A percentile compares a stretch with the other conserved stretches of the same genome.
Evolutionary conservation across 2,888 invertebrate genomes (phyloP).

Genomic region (Nephrotoma appendiculata): DNA sequence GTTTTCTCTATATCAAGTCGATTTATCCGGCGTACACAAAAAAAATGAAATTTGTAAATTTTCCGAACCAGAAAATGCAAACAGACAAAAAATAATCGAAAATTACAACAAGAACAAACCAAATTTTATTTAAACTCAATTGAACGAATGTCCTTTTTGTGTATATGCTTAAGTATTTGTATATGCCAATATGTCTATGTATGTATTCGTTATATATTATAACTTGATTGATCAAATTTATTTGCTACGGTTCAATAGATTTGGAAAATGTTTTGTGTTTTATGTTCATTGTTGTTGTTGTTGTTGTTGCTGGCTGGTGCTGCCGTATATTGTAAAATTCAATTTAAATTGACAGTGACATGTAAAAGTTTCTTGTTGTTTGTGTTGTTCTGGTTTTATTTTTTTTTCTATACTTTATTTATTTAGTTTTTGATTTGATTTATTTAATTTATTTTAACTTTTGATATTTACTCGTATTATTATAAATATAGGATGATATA

Average conservation of each 20-base stretch:
- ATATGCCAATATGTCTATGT: background rate
- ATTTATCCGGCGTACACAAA: background rate
- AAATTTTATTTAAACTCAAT: background rate
- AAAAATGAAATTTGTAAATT: background rate
- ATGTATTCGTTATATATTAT: background rate
- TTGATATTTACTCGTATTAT: too few relatives aligned
- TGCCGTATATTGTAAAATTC: background rate
- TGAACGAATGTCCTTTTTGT: background rate
- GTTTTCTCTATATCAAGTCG: background rate
- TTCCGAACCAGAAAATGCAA: background rate
- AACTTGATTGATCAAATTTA: background rate
- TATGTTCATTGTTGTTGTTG: background rate
- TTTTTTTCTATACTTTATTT: background rate
- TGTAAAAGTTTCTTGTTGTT: background rate
- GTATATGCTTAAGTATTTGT: background rate
- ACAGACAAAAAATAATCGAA: background rate
- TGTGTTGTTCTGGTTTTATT: background rate
- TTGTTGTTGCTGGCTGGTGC: background rate
- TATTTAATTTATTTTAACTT: background rate
- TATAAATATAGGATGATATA: too few relatives aligned
- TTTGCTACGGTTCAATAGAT: background rate
- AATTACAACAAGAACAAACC: background rate
- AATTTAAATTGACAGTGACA: background rate
- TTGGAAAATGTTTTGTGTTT: background rate
- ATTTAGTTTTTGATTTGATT: background rate